Conservation (phyloP, 1,140 invertebrate species). For the Oryctes rhinoceros region DNA sequence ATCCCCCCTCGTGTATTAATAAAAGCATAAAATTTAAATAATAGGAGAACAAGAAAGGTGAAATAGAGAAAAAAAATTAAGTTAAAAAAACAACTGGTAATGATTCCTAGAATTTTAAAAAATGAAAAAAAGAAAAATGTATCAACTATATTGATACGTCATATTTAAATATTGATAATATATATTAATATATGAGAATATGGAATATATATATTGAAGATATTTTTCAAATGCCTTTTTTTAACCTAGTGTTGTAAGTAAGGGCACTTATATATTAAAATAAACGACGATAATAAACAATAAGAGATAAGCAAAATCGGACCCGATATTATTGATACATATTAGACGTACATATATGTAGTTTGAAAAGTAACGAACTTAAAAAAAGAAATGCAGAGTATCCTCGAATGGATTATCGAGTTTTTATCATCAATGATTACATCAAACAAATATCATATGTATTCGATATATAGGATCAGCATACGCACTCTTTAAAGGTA, state of each 20-base stretch:
- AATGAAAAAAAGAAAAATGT: slow-evolving; percentile 13
- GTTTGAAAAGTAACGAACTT: background rate
- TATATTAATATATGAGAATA: slow-evolving; percentile 25
- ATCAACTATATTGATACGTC: background rate
- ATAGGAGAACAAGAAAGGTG: background rate
- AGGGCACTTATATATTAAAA: slow-evolving; percentile 37
- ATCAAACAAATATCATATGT: no score
- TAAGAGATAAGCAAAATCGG: slow-evolving; percentile 27
- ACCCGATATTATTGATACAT: background rate
- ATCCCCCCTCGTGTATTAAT: slow-evolving; percentile 3
- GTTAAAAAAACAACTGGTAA: slow-evolving; percentile 40
- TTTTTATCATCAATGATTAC: no score
- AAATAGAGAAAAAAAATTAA: background rate
- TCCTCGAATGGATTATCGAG: background rate
- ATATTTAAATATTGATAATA: slow-evolving; percentile 36
- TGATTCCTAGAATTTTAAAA: slow-evolving; percentile 40
- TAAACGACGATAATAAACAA: slow-evolving; percentile 11
- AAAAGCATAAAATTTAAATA: background rate
- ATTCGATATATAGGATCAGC: no score
- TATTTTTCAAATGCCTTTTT: slow-evolving; percentile 43
- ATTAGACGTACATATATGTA: background rate
- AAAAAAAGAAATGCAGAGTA: background rate
- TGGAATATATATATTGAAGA: slow-evolving; percentile 40
- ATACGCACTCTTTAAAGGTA: no score
- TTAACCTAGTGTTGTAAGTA: slow-evolving; percentile 39